Evolutionary conservation across 2,888 invertebrate species (phyloP).

Genomic region (Sphaerophoria taeniata): DNA sequence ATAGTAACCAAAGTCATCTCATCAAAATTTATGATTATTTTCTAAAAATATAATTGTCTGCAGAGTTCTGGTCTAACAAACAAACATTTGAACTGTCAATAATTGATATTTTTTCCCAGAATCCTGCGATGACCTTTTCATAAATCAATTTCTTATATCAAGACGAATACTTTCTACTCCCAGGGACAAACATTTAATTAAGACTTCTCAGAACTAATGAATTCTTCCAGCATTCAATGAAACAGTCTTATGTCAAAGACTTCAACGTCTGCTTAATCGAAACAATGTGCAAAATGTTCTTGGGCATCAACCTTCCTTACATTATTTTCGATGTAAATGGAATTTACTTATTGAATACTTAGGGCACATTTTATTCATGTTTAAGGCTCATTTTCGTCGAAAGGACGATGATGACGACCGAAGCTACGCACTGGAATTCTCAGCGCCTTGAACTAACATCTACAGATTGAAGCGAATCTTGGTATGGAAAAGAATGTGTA

Average conservation of each 20-base stretch:
- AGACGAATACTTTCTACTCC: too few species aligned
- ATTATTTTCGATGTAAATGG: neutral
- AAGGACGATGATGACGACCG: neutral
- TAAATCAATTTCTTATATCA: too few species aligned
- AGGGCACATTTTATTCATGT: neutral
- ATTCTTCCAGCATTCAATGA: neutral
- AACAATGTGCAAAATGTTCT: too few species aligned
- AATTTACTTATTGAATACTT: neutral
- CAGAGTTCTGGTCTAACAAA: too few species aligned
- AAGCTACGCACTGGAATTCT: neutral
- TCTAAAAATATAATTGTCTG: too few species aligned
- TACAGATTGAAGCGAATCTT: too few species aligned
- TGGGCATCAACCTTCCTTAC: neutral
- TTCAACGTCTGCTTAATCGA: neutral
- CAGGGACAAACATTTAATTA: neutral
- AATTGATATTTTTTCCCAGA: too few species aligned
- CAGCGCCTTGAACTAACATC: neutral
- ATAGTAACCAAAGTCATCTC: too few species aligned
- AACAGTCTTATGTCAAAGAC: neutral
- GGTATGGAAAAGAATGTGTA: neutral
- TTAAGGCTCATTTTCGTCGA: neutral
- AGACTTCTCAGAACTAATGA: neutral
- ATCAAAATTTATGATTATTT: too few species aligned
- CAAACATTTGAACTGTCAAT: too few species aligned
- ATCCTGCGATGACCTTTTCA: too few species aligned